Evolutionary conservation across 2,113 vertebrate species (phyloP).

Genomic region (Engraulis encrasicolus): DNA sequence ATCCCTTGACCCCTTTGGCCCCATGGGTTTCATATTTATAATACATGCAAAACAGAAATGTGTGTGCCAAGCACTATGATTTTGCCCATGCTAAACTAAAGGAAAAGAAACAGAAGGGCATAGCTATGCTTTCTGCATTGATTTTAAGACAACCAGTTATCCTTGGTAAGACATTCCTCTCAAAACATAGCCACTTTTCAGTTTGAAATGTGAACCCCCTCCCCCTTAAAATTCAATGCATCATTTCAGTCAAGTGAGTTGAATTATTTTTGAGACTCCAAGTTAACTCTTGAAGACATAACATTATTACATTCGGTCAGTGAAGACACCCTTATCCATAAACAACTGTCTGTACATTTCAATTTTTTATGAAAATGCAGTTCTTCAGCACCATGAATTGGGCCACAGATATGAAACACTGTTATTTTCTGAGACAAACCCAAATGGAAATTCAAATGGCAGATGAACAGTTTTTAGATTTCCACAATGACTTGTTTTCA

Average conservation of each 20-base stretch:
- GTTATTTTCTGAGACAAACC: background rate
- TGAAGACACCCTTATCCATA: background rate
- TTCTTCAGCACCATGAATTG: background rate
- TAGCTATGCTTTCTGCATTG: background rate
- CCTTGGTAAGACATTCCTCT: background rate
- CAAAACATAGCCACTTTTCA: background rate
- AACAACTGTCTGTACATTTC: background rate
- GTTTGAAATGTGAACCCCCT: background rate
- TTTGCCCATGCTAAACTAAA: background rate
- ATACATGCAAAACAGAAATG: background rate
- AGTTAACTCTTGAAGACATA: background rate
- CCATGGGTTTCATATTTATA: background rate
- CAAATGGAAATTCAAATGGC: background rate
- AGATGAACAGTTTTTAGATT: background rate
- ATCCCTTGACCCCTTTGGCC: background rate
- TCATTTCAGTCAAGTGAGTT: background rate
- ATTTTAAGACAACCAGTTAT: background rate
- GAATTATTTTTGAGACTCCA: background rate
- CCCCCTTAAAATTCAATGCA: background rate
- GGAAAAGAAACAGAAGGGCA: background rate
- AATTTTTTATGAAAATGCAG: background rate
- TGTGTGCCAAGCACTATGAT: background rate
- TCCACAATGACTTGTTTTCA: background rate
- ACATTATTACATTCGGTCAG: background rate
- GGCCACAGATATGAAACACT: background rate